These are phyloP conservation scores for Muraenolepis orangiensis DNA, from an alignment of 2,797 vertebrate genomes.

Conservation along the genomic window DNA sequence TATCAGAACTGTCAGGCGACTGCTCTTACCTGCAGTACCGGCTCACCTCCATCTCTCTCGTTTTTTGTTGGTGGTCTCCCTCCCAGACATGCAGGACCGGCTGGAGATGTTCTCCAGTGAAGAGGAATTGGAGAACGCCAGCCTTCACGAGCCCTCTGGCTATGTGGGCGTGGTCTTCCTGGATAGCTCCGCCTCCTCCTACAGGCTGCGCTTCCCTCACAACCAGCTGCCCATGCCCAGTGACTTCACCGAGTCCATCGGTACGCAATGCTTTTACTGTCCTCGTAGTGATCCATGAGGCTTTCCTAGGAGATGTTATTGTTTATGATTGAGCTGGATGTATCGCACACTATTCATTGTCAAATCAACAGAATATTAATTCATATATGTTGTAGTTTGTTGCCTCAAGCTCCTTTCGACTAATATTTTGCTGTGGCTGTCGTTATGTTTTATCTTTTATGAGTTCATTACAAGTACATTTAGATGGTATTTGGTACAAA, in stretches of 20 bases:
- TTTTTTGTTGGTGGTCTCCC: conserved; percentile 12
- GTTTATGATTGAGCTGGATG: background rate
- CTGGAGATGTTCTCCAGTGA: conserved; percentile 79
- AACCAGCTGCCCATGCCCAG: conserved; percentile 72
- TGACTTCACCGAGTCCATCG: conserved; percentile 74
- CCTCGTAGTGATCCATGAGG: no score
- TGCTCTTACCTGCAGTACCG: background rate
- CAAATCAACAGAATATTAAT: background rate
- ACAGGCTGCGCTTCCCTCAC: conserved; percentile 83
- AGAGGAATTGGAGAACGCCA: conserved; percentile 83
- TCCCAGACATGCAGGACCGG: conserved; percentile 61
- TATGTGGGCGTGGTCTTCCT: conserved; percentile 88
- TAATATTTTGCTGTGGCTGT: background rate
- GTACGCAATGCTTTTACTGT: conserved; percentile 36
- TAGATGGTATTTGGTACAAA: background rate
- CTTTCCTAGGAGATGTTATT: background rate
- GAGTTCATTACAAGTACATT: background rate
- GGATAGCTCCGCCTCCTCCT: conserved; percentile 76
- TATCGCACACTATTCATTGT: background rate
- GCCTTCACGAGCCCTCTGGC: conserved; percentile 71
- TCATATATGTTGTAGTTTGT: background rate
- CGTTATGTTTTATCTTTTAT: background rate
- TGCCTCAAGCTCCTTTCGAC: background rate
- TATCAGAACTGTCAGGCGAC: background rate
- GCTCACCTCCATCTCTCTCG: background rate